Base-by-base conservation (phyloP, 2,888 invertebrate genomes). In the Anthrax anthrax region DNA sequence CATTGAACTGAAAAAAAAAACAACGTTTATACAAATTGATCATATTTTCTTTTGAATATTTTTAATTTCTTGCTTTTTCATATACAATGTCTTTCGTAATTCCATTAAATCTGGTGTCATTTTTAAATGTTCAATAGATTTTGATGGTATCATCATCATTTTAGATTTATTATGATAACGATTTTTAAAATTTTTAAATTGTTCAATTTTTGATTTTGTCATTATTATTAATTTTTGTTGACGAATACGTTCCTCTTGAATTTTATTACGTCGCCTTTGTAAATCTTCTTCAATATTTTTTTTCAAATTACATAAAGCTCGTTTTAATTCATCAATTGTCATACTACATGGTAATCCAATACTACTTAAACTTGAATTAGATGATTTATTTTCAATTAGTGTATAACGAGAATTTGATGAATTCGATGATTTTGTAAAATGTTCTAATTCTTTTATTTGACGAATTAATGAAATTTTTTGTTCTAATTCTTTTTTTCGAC, bases 391-490 rank as follows among this genome's bases (percentile, higher is more conserved):
- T 29, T 37, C 37, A 19, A 39, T 45, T n/a, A 34, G 9, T n/a
- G 27, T 37, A 8, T 23, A 6, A 6, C 23, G 23, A 23, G 23
- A 6, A n/a, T 17, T 27, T 13, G 9, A 39, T 16, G 18, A 17
- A 3, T n/a, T 27, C 3, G 37, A 17, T 4, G 17, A 17, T 37
- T 42, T 44, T 16, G 47, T 23, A 16, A 45, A 19, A 12, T 47
- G 45, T 37, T 50, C 50, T 17, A 50, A 43, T 36, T 47, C 43
- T 34, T 47, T 48, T 32, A 51, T 49, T 37, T 49, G 51, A 1
- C 48, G 47, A 14, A 51, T 51, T 37, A 51, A 39, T 12, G 18
- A 37, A 19, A 49, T 47, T 39, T 51, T 51, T 27, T 47, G 43
- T 32, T 48, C 37, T 3, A 51, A 39, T 23, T 51, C 51, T 1